These are phyloP conservation scores for Trichopria drosophilae DNA, from an alignment of 2,888 invertebrate species.

Conservation along the genomic window DNA sequence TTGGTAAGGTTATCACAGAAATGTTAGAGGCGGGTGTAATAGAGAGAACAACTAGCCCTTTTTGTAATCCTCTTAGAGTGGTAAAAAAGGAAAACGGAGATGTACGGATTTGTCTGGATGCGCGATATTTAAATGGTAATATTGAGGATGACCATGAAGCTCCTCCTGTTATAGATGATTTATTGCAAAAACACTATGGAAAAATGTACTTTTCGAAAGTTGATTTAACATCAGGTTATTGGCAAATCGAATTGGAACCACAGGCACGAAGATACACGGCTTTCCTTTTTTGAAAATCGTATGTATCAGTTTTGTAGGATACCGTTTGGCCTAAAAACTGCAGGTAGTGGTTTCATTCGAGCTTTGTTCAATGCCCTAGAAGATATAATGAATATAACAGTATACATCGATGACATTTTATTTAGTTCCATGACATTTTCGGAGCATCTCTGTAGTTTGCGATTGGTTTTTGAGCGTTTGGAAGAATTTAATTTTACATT, in stretches of 20 bases:
- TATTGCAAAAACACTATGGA: no score
- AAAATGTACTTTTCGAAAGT: no score
- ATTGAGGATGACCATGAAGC: conserved; percentile 44
- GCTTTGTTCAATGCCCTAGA: conserved; percentile 36
- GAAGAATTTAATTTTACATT: conserved; percentile 32
- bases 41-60: background rate
- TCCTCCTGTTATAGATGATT: no score
- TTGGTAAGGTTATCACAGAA: no score
- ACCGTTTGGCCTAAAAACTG: no score
- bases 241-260: conserved; percentile 33
- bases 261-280: conserved; percentile 28
- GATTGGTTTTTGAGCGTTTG: conserved; percentile 24
- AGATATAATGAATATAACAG: conserved; percentile 32
- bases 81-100: background rate
- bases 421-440: conserved; percentile 38
- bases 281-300: conserved; percentile 26
- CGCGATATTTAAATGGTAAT: conserved; percentile 39
- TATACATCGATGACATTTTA: conserved; percentile 46
- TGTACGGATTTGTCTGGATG: background rate
- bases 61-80: no score
- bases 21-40: conserved; percentile 4
- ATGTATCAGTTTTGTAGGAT: no score
- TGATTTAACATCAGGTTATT: conserved; percentile 36
- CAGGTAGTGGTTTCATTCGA: no score
- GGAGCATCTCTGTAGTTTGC: conserved; percentile 37